phyloP scores from a whole-genome alignment of 2,888 invertebrate species.

The Drosophila paranaensis region DNA sequence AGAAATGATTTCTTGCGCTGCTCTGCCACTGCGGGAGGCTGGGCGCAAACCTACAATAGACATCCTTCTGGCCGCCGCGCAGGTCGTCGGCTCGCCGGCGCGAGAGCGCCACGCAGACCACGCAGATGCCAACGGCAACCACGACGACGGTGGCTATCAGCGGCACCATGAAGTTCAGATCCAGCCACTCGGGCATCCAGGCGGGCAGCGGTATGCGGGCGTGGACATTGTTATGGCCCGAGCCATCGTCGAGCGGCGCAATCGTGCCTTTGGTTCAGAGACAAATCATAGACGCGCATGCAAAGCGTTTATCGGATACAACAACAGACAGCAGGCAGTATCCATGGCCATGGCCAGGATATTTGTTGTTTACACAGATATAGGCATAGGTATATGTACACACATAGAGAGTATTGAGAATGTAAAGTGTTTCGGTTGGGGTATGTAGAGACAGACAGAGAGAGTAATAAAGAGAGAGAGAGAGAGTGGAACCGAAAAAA shows the following conservation, averaged over 20 bases:
- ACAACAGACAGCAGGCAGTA: conserved; percentile 60
- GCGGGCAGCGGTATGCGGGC: conserved; percentile 87
- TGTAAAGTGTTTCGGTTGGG: conserved; percentile 30
- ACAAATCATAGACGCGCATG: conserved; percentile 43
- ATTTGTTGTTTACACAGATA: conserved; percentile 13
- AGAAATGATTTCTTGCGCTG: not conserved
- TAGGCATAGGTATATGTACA: conserved; percentile 15
- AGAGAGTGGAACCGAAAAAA: conserved; percentile 50
- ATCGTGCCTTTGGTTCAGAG: conserved; percentile 88
- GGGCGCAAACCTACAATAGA: conserved; percentile 88
- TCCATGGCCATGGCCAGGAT: conserved; percentile 26
- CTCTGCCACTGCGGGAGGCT: not conserved
- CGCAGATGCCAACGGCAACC: conserved; percentile 94
- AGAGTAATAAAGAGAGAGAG: conserved; percentile 50
- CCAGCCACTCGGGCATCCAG: conserved; percentile 95
- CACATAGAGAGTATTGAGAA: conserved; percentile 10
- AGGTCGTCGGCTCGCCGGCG: conserved; percentile 92
- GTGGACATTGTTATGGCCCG: conserved; percentile 84
- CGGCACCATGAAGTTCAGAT: conserved; percentile 95
- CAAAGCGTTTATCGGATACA: conserved; percentile 53
- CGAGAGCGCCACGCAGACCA: conserved; percentile 95
- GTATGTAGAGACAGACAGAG: conserved; percentile 26
- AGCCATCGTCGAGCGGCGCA: conserved; percentile 89
- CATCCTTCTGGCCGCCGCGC: conserved; percentile 92
- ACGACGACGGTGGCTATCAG: conserved; percentile 95